Evolutionary conservation across 2,113 vertebrate species (phyloP).

Genomic region (Talpa occidentalis): DNA sequence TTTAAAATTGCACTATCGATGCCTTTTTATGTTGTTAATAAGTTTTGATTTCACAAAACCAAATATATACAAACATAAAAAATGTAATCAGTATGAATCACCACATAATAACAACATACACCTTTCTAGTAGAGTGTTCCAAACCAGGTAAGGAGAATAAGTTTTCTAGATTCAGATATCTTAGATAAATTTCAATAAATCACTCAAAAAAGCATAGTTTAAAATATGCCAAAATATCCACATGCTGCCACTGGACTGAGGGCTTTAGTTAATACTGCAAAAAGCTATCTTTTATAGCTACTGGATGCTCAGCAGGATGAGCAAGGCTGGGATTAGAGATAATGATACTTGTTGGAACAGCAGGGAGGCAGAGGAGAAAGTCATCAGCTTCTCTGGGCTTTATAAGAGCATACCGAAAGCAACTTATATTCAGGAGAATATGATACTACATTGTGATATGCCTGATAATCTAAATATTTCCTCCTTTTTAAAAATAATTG

Average conservation of each 20-base stretch:
- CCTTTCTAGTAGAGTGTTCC: constrained; percentile 29
- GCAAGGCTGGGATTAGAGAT: constrained; percentile 80
- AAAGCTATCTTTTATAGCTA: constrained; percentile 81
- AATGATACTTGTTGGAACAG: constrained; percentile 78
- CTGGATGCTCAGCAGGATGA: constrained; percentile 76
- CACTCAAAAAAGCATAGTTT: constrained; percentile 41
- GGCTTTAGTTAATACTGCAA: constrained; percentile 70
- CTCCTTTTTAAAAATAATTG: constrained; percentile 43
- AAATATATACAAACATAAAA: neutral
- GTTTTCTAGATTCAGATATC: constrained; percentile 2
- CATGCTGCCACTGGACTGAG: constrained; percentile 56
- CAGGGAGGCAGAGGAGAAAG: constrained; percentile 73
- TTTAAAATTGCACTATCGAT: neutral
- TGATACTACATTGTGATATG: constrained; percentile 48
- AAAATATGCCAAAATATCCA: constrained; percentile 65
- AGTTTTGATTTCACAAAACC: neutral
- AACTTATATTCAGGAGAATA: constrained; percentile 62
- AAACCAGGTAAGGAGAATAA: constrained; percentile 2
- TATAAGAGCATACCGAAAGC: constrained; percentile 66
- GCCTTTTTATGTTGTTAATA: neutral
- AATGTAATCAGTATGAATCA: neutral
- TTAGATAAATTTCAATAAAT: constrained; percentile 60
- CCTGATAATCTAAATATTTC: constrained; percentile 49
- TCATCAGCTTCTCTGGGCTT: constrained; percentile 56
- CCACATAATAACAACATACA: neutral